These are phyloP conservation scores for Kryphioiulus occultus DNA, from an alignment of 2,888 invertebrate species.

Conservation along the genomic window DNA sequence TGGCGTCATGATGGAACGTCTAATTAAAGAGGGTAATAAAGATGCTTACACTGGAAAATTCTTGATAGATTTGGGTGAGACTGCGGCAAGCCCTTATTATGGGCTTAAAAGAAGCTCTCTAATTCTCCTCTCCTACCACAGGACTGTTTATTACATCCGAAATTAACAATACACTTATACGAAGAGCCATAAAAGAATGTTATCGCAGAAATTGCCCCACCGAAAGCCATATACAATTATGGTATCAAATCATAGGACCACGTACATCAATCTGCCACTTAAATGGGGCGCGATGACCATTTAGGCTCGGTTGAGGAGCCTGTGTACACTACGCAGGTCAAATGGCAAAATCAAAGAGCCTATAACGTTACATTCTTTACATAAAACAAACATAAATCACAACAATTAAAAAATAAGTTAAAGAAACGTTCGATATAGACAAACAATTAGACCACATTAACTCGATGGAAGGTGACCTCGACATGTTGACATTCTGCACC, in stretches of 20 bases:
- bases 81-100: constrained; percentile 20
- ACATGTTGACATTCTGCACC: too few species aligned
- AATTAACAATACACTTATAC: constrained; percentile 20
- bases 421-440: too few species aligned
- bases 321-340: neutral
- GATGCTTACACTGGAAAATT: constrained; percentile 46
- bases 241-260: neutral
- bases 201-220: constrained; percentile 8
- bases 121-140: neutral
- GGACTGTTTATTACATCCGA: constrained; percentile 4
- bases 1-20: constrained; percentile 32
- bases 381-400: too few species aligned
- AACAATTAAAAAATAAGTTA: too few species aligned
- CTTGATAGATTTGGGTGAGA: constrained; percentile 46
- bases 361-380: too few species aligned
- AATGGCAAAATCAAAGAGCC: too few species aligned
- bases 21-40: constrained; percentile 44
- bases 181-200: neutral
- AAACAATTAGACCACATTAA: too few species aligned
- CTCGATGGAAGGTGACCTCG: too few species aligned
- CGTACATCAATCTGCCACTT: neutral
- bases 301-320: neutral
- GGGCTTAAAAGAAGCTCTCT: constrained; percentile 27
- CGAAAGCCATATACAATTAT: constrained; percentile 7
- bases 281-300: neutral